A percentile compares a stretch with the other conserved stretches of the same genome.
phyloP scores from a whole-genome alignment of 2,797 vertebrate species.

The Sarcoramphus papa region DNA sequence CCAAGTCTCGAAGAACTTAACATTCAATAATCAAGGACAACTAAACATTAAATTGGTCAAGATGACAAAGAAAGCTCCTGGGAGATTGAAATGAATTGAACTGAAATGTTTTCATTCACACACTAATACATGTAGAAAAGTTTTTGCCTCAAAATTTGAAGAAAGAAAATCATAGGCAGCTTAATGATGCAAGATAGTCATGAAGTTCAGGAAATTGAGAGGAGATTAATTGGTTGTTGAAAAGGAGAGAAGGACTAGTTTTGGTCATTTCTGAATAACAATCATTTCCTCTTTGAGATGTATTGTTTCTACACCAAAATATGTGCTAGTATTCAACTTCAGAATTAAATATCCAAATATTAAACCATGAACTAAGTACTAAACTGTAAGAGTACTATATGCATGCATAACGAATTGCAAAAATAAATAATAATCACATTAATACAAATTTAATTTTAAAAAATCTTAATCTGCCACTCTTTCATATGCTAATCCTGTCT shows the following conservation, averaged over 20 bases:
- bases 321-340: neutral
- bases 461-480: neutral
- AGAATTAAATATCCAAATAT: neutral
- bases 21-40: neutral
- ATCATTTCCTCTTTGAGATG: neutral
- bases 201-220: neutral
- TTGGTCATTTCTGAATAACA: neutral
- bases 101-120: neutral
- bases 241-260: neutral
- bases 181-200: neutral
- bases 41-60: neutral
- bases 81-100: neutral
- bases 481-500: neutral
- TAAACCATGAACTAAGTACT: neutral
- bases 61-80: neutral
- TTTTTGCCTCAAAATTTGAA: neutral
- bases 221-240: neutral
- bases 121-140: neutral
- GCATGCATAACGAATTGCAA: rapidly evolving
- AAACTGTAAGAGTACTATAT: neutral
- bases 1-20: neutral
- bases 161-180: neutral
- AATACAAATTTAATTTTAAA: neutral
- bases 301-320: neutral
- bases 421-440: neutral